Conservation (phyloP, 2,888 invertebrate species). For the Bibio marci region DNA sequence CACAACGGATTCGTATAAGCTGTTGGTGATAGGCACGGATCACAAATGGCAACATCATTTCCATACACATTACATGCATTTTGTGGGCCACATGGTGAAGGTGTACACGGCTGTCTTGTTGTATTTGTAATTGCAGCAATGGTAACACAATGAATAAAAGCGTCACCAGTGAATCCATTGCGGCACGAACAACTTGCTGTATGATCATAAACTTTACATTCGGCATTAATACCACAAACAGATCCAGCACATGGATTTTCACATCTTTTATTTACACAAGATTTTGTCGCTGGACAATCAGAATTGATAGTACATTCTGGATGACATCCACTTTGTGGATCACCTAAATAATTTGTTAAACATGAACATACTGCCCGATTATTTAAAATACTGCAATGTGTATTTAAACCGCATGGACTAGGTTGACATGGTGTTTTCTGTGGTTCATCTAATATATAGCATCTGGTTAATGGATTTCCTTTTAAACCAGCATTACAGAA, state of each 20-base stretch:
- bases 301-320: constrained; percentile 72
- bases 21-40: constrained; percentile 53
- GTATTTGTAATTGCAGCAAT: constrained; percentile 38
- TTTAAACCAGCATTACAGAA: constrained; percentile 51
- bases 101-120: constrained; percentile 50
- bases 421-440: constrained; percentile 49
- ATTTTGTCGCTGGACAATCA: constrained; percentile 55
- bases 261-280: constrained; percentile 61
- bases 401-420: constrained; percentile 62
- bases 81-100: constrained; percentile 57
- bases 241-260: constrained; percentile 53
- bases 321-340: constrained; percentile 58
- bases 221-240: constrained; percentile 64
- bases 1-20: constrained; percentile 54
- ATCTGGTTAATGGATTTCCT: constrained; percentile 63
- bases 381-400: constrained; percentile 52
- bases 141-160: constrained; percentile 53
- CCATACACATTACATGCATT: constrained; percentile 52
- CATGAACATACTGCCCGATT: constrained; percentile 63
- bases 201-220: constrained; percentile 64
- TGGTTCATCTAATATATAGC: constrained; percentile 38
- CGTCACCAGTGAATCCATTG: constrained; percentile 63
- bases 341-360: constrained; percentile 55
- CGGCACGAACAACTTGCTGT: constrained; percentile 67
- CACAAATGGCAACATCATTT: constrained; percentile 60